These are phyloP conservation scores for Ptychochromis oligacanthus DNA, from an alignment of 2,113 vertebrate species.

Conservation along the genomic window DNA sequence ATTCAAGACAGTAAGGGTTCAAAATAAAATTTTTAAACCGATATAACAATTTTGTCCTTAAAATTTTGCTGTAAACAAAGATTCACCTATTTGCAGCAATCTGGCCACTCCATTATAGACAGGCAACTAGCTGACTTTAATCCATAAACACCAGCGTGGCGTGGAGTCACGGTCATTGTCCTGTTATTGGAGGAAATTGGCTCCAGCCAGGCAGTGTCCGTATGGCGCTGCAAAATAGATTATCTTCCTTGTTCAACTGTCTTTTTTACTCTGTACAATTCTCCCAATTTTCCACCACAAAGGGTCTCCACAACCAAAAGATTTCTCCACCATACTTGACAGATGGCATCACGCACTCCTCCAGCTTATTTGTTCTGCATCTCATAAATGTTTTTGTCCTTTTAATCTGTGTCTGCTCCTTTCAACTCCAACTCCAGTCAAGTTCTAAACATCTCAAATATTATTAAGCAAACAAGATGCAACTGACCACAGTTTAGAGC, in stretches of 20 bases:
- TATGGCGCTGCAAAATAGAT: rapidly evolving
- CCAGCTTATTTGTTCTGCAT: neutral
- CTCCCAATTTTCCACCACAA: neutral
- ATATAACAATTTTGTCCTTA: neutral
- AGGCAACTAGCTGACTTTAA: neutral
- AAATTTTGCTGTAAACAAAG: neutral
- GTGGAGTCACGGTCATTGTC: neutral
- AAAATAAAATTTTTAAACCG: neutral
- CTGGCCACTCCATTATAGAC: neutral
- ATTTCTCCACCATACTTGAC: neutral
- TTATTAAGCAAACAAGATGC: neutral
- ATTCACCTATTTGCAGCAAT: neutral
- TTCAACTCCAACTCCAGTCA: neutral
- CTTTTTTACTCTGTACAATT: neutral
- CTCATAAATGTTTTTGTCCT: neutral
- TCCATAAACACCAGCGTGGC: neutral
- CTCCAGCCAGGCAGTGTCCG: rapidly evolving
- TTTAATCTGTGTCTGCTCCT: neutral
- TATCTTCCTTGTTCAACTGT: neutral
- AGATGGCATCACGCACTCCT: neutral
- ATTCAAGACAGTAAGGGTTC: neutral
- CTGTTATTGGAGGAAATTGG: neutral
- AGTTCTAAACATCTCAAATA: neutral
- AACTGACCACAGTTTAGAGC: neutral
- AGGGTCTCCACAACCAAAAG: neutral